Conservation (phyloP, 92 coral and sea anemone genomes). For the Paragorgia papillata region DNA sequence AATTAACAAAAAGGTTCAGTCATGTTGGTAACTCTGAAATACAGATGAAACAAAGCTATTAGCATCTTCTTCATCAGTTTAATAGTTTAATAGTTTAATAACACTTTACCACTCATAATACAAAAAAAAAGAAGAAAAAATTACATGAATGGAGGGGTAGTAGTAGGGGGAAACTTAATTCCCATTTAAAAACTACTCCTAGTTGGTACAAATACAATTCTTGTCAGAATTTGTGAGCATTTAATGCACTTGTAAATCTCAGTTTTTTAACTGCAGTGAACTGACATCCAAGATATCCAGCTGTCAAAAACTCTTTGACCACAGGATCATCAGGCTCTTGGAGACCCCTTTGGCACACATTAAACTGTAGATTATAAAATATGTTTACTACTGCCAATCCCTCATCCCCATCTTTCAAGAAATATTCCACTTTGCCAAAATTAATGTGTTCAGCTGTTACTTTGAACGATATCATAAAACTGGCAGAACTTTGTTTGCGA, state of each 20-base stretch:
- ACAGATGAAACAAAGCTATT: no score
- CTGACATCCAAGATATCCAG: slow-evolving; percentile 47
- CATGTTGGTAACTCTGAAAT: no score
- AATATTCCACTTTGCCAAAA: slow-evolving; percentile 62
- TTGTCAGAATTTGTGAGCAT: slow-evolving; percentile 58
- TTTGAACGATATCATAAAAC: slow-evolving; percentile 52
- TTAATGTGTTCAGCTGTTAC: background rate
- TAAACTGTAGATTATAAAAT: slow-evolving; percentile 43
- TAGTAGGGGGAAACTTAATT: no score
- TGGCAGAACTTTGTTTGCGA: slow-evolving; percentile 58
- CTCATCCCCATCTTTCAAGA: slow-evolving; percentile 47
- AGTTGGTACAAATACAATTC: no score
- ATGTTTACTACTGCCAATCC: slow-evolving; percentile 58
- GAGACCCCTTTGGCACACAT: slow-evolving; percentile 52
- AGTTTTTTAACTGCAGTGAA: slow-evolving; percentile 52
- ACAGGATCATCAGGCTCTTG: slow-evolving; percentile 57
- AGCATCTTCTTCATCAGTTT: no score
- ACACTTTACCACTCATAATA: no score
- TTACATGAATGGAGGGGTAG: no score
- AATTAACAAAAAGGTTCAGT: no score
- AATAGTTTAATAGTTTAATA: no score
- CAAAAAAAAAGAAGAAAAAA: no score
- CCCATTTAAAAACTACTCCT: no score
- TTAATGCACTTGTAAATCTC: slow-evolving; percentile 40
- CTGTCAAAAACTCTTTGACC: slow-evolving; percentile 40